Evolutionary conservation across 2,888 invertebrate species (phyloP).

Genomic region (Drosophila robusta): DNA sequence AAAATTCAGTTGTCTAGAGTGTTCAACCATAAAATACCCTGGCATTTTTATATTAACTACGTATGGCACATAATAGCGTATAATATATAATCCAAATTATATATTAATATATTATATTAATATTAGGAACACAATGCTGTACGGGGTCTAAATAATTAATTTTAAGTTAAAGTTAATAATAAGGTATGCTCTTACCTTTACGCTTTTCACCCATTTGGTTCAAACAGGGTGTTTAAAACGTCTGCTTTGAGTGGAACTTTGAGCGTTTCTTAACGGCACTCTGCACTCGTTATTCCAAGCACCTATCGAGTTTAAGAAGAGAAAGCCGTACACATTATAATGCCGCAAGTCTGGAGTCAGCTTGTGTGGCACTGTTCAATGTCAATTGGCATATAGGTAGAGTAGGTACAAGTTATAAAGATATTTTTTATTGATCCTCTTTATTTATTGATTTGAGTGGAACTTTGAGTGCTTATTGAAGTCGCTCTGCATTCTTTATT

Average conservation of each 20-base stretch:
- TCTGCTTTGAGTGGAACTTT: constrained; percentile 24
- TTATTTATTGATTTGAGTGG: too few relatives aligned
- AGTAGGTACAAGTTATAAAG: constrained; percentile 11
- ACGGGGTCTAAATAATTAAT: not conserved
- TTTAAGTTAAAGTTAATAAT: not conserved
- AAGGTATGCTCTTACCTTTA: not conserved
- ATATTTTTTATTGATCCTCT: constrained; percentile 9
- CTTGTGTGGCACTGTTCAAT: constrained; percentile 56
- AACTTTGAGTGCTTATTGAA: constrained; percentile 8
- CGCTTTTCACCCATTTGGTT: not conserved
- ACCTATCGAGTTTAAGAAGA: constrained; percentile 45
- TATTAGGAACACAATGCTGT: not conserved
- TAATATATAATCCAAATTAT: too few relatives aligned
- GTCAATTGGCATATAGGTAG: constrained; percentile 51
- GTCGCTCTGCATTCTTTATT: constrained; percentile 33
- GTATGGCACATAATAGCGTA: too few relatives aligned
- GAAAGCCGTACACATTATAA: constrained; percentile 58
- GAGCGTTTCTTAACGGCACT: constrained; percentile 20
- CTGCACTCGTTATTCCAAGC: constrained; percentile 42
- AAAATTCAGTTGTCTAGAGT: not conserved
- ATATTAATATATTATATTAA: too few relatives aligned
- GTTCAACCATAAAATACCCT: not conserved
- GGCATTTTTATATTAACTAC: not conserved
- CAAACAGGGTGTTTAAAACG: not conserved
- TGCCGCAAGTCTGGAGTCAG: constrained; percentile 11